Evolutionary conservation across 2,797 vertebrate species (phyloP).

Genomic region (Dendrocincla fuliginosa): DNA sequence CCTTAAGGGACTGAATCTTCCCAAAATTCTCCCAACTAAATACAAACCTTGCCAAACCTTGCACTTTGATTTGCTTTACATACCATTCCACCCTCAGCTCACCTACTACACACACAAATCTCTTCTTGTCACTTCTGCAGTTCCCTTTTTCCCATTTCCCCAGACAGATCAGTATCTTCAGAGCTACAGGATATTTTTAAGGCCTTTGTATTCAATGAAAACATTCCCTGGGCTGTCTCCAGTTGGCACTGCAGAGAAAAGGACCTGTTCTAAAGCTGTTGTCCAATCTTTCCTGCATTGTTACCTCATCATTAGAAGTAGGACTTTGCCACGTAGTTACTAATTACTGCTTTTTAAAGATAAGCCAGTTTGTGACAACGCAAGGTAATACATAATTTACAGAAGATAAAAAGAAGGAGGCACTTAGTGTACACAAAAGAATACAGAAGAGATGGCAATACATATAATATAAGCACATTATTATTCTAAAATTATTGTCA

Average conservation of each 20-base stretch:
- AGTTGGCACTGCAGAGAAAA: background rate
- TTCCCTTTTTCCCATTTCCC: background rate
- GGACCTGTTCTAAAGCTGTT: background rate
- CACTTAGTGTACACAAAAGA: background rate
- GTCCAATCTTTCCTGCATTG: background rate
- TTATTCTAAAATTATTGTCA: background rate
- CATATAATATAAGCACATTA: background rate
- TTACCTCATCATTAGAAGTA: background rate
- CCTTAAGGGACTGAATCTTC: background rate
- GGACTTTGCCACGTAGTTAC: background rate
- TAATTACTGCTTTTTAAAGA: constrained; percentile 21
- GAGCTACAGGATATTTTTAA: background rate
- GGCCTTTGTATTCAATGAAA: background rate
- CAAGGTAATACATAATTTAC: background rate
- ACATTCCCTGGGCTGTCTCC: background rate
- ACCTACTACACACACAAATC: fast-evolving
- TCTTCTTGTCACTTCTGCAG: background rate
- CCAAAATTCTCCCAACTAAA: background rate
- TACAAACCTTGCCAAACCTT: too few relatives aligned
- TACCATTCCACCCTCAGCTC: background rate
- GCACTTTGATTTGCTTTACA: background rate
- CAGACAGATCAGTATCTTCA: background rate
- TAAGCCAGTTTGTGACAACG: background rate
- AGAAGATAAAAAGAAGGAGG: background rate
- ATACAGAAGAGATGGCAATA: background rate